Evolutionary conservation across 2,113 vertebrate genomes (phyloP).

Genomic region (Siniperca knerii): DNA sequence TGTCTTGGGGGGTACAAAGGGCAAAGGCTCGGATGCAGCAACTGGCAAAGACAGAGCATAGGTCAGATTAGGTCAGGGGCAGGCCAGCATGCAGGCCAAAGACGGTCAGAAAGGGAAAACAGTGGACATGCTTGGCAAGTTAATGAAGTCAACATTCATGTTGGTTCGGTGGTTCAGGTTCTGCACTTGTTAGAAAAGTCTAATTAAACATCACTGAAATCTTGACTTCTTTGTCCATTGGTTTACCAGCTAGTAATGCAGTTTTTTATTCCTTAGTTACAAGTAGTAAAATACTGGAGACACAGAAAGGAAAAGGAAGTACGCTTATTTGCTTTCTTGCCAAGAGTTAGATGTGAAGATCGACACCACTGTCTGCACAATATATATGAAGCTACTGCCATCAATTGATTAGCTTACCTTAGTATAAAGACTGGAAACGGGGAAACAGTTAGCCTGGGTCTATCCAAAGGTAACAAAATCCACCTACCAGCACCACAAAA

Average conservation of each 20-base stretch:
- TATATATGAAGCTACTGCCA: background rate
- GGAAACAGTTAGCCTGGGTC: background rate
- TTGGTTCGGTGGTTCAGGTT: slow-evolving; percentile 15
- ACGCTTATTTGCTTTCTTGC: background rate
- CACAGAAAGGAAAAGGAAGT: background rate
- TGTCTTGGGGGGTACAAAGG: slow-evolving; percentile 56
- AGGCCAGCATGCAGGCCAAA: slow-evolving; percentile 30
- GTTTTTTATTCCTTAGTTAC: background rate
- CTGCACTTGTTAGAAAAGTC: background rate
- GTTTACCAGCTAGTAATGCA: background rate
- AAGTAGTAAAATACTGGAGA: background rate
- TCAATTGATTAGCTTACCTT: background rate
- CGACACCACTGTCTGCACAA: background rate
- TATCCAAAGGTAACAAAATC: background rate
- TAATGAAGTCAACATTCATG: slow-evolving; percentile 48
- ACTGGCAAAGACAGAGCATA: slow-evolving; percentile 56
- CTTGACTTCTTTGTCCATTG: background rate
- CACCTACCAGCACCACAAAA: background rate
- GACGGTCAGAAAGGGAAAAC: slow-evolving; percentile 36
- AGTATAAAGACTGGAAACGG: background rate
- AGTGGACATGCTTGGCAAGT: slow-evolving; percentile 45
- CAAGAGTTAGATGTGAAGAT: background rate
- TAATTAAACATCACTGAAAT: slow-evolving; percentile 5
- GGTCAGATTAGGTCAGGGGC: slow-evolving; percentile 66
- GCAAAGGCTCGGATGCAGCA: slow-evolving; percentile 54